phyloP scores from a whole-genome alignment of 2,888 invertebrate genomes.

The Dioctria linearis region DNA sequence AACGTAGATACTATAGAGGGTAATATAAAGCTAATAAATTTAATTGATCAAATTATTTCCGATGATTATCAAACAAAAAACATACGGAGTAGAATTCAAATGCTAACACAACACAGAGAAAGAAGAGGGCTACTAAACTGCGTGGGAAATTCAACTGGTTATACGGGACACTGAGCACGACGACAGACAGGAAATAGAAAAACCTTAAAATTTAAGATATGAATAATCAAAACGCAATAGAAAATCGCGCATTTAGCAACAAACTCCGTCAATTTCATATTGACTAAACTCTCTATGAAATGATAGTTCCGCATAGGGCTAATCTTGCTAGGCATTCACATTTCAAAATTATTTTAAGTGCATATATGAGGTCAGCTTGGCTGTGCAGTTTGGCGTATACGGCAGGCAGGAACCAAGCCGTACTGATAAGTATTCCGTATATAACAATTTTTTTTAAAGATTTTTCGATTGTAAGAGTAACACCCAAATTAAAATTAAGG shows the following conservation, averaged over 20 bases:
- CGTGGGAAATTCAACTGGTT: conserved; percentile 22
- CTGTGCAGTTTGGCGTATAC: no score
- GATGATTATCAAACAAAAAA: not conserved
- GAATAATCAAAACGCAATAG: no score
- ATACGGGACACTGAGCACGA: conserved; percentile 27
- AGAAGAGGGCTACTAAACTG: conserved; percentile 31
- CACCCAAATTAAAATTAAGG: conserved; percentile 29
- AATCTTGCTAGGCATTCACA: no score
- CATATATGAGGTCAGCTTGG: no score
- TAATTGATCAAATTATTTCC: not conserved
- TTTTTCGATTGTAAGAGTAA: not conserved
- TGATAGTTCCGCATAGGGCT: not conserved
- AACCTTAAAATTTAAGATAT: conserved; percentile 42
- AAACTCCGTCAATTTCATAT: no score
- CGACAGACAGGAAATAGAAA: conserved; percentile 24
- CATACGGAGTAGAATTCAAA: not conserved
- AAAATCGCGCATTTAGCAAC: not conserved
- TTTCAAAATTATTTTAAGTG: no score
- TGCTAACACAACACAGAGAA: not conserved
- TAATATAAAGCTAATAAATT: not conserved
- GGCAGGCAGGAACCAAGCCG: no score
- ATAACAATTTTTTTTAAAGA: no score
- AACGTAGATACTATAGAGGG: not conserved
- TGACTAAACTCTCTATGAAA: not conserved
- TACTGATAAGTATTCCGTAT: no score